Conservation (phyloP, 2,113 vertebrate species). For the Hirundichthys speculiger region DNA sequence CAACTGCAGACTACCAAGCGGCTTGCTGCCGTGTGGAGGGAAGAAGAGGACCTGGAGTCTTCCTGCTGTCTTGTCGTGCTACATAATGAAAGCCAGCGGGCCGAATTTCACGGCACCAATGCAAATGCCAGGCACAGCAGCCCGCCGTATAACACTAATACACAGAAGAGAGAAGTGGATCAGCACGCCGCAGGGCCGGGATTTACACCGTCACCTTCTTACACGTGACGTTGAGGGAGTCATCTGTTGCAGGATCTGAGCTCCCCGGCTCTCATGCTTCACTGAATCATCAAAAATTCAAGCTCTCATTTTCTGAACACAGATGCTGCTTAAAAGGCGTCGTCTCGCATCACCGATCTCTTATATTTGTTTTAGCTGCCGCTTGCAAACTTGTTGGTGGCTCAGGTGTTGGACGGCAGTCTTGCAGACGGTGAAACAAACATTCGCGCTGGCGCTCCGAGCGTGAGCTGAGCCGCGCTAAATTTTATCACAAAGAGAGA, state of each 20-base stretch:
- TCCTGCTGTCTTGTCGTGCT: constrained; percentile 56
- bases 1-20: constrained; percentile 12
- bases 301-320: constrained; percentile 11
- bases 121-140: constrained; percentile 76
- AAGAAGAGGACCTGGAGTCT: constrained; percentile 56
- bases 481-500: constrained; percentile 26
- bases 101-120: constrained; percentile 70
- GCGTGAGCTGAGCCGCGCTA: constrained; percentile 20
- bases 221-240: constrained; percentile 43
- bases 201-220: constrained; percentile 58
- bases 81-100: constrained; percentile 53
- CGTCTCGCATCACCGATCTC: not conserved
- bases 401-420: not conserved
- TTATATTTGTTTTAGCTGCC: not conserved
- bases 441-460: not conserved
- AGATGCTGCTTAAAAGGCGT: constrained; percentile 7
- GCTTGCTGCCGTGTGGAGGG: constrained; percentile 50
- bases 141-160: constrained; percentile 67
- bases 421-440: constrained; percentile 1
- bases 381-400: not conserved
- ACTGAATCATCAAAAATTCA: constrained; percentile 43
- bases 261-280: constrained; percentile 23
- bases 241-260: constrained; percentile 40
- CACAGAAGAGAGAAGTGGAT: constrained; percentile 62
- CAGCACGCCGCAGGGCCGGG: constrained; percentile 55